Base-by-base conservation (phyloP, 2,888 invertebrate species). In the Phrixothrix hirtus region DNA sequence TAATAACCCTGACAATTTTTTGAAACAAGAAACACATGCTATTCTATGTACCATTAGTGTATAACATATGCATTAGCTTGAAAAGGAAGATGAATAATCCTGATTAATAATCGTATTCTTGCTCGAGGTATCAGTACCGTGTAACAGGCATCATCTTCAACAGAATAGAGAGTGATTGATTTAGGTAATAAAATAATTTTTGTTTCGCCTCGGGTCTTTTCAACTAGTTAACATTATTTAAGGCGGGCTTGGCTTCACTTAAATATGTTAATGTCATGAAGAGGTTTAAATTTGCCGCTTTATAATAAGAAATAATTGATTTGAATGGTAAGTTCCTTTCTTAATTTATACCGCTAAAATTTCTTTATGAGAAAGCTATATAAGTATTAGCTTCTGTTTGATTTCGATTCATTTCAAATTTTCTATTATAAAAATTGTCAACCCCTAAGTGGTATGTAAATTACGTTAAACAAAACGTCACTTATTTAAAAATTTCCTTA, bases 141-240 rank as follows among this genome's bases (percentile, higher is more conserved):
- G 42, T 43, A 48, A 38, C 31, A 53, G 45, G 38, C 47, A 53
- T 53, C 50, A 36, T 45, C 46, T 50, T 42, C 25, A 36, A 42
- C 50, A 39, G 35, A 50, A 55, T 50, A 37, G 38, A 37, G 46
- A 55, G 55, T 55, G 55, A 55, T 55, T 55, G 55, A 55, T 55
- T 55, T 46, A 34, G 50, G 46, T 46, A 55, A 55, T 55, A 55
- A 55, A 55, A 55, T 55, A 55, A 55, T 55, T 55, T 52, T 53
- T 43, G 45, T 53, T 37, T 37, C 29, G 53, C 53, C 43, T 29
- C 30, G 26, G 43, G 53, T 44, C 43, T 29, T 46, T 47, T 48
- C 44, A 26, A 38, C 43, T 47, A 48, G 47, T 47, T 53, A 53
- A 37, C 45, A 52, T 52, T 46, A 52, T 52, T 52, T 46, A 52